Percentiles rank a stretch among this genome's conserved stretches.
Evolutionary conservation across 2,888 invertebrate species (phyloP).

Genomic region (Xylota sylvarum): DNA sequence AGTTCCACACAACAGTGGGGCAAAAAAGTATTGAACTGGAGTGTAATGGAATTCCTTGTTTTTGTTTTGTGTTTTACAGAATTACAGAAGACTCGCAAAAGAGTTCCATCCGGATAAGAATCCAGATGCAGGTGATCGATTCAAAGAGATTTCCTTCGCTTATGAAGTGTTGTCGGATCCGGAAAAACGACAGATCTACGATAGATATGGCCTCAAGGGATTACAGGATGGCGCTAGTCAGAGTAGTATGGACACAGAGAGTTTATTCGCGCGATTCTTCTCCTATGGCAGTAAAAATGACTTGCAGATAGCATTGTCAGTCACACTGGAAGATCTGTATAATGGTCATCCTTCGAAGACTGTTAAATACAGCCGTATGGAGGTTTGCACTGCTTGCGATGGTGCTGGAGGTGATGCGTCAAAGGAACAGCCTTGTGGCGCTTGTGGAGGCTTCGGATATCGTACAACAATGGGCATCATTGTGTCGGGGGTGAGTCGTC

Average conservation of each 20-base stretch:
- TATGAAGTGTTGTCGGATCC: constrained; percentile 96
- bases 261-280: constrained; percentile 89
- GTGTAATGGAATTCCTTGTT: not conserved
- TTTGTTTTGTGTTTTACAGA: constrained; percentile 87
- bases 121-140: constrained; percentile 95
- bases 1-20: constrained; percentile 62
- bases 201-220: constrained; percentile 94
- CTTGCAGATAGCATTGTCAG: constrained; percentile 92
- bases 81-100: constrained; percentile 95
- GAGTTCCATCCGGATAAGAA: constrained; percentile 97
- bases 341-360: constrained; percentile 91
- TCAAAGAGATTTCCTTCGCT: constrained; percentile 98
- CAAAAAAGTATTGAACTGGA: constrained; percentile 8
- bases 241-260: constrained; percentile 86
- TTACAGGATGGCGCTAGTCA: constrained; percentile 90
- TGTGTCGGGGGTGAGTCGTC: constrained; percentile 86
- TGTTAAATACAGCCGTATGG: constrained; percentile 81
- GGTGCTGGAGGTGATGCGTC: constrained; percentile 83
- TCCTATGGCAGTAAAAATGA: constrained; percentile 87
- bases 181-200: constrained; percentile 94
- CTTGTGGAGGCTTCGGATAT: constrained; percentile 83
- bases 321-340: constrained; percentile 95
- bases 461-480: constrained; percentile 84
- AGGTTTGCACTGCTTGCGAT: constrained; percentile 81
- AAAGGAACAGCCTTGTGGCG: constrained; percentile 79